Evolutionary conservation across 2,797 vertebrate species (phyloP), one percentile per base, ranked within the genome.

Genomic region (Platyrinchus mystaceus): DNA sequence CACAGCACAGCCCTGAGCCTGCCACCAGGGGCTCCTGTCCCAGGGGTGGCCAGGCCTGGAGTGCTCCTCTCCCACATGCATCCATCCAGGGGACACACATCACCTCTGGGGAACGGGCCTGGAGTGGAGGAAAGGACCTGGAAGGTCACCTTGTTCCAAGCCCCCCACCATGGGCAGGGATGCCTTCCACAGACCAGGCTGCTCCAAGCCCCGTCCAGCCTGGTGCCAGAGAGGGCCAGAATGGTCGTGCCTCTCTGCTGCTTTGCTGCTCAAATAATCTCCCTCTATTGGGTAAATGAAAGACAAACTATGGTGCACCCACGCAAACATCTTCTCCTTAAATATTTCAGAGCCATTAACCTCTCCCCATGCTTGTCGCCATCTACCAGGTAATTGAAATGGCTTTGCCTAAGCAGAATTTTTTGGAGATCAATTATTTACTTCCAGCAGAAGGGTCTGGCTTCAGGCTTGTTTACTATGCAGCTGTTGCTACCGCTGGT

Each of bases 361-460:
- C 83, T 93, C 89, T 49, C 69, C 21, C 49, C 16, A 69, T 22
- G 34, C 76, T 70, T 68, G 1, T 66, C 26, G 14, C 90, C 95
- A 78, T 77, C 74, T 53, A 34, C 67, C 89, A 94, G 87, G 87
- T 90, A 94, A 96, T 86, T 79, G 82, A 81, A 89, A 95, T 60
- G 50, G 64, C 92, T 94, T 71, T 71, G 81, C 92, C 93, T 79
- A 90, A 92, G 91, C 75, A 84, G 85, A 69, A 87, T 86, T 88
- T 94, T 80, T 86, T 41, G 4, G 92, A 94, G 92, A 96, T 96
- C 94, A 95, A 93, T 87, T 91, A 95, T 87, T 96, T 87, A 94
- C 84, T 93, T 47, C 52, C 26, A 83, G 93, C 88, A 85, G 89
- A 95, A 89, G 91, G 86, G 87, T 59, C 86, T 68, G 39, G 77